These are phyloP conservation scores for Crambe crambe DNA, from an alignment of 37 sponge, comb jelly and placozoan species.

Conservation along the genomic window DNA sequence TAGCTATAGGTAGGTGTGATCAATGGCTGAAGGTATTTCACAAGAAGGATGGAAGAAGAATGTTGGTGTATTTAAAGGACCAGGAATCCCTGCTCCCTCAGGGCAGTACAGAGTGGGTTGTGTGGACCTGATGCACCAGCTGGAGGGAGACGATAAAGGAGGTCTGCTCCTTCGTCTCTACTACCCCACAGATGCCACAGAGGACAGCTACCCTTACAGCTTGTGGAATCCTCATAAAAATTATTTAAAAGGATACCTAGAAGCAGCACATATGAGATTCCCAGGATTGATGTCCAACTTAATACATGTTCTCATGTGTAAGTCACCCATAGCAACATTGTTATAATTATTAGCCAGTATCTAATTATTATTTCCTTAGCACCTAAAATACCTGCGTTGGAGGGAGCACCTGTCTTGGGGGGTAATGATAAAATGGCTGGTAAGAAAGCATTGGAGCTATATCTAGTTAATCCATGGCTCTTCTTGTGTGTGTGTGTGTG, in stretches of 20 bases:
- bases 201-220: conserved; percentile 6
- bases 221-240: conserved; percentile 53
- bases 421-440: neutral
- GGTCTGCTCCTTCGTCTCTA: conserved; percentile 67
- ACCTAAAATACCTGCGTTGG: conserved; percentile 48
- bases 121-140: conserved; percentile 63
- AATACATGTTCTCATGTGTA: neutral
- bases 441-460: too few relatives aligned
- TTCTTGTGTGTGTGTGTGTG: neutral
- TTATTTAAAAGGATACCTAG: conserved; percentile 50
- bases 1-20: too few relatives aligned
- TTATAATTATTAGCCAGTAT: neutral
- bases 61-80: conserved; percentile 11
- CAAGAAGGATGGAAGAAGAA: conserved; percentile 22
- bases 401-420: conserved; percentile 31
- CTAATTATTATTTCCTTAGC: conserved; percentile 21
- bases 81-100: conserved; percentile 58
- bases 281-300: conserved; percentile 18
- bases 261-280: neutral
- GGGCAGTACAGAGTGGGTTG: conserved; percentile 60
- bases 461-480: too few relatives aligned
- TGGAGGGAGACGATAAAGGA: conserved; percentile 12
- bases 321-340: too few relatives aligned
- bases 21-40: too few relatives aligned
- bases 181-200: conserved; percentile 22